Evolutionary conservation across 64 coral and sea anemone species (phyloP).

Genomic region (Montipora efflorescens): DNA sequence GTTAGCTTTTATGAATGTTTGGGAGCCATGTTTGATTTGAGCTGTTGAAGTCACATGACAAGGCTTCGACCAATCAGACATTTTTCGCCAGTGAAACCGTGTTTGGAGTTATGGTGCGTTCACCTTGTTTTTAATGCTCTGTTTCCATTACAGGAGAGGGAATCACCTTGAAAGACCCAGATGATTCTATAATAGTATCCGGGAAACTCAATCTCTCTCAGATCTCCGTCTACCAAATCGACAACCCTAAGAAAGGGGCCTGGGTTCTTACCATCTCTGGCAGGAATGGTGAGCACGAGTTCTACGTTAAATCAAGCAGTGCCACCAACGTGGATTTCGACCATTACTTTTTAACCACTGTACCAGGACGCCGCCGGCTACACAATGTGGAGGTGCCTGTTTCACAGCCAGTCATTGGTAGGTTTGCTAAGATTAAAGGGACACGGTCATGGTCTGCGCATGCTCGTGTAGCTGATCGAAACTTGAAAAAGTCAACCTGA

Average conservation of each 20-base stretch:
- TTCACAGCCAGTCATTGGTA: slow-evolving; percentile 65
- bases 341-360: slow-evolving; percentile 61
- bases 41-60: no score
- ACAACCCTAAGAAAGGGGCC: slow-evolving; percentile 53
- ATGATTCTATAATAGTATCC: slow-evolving; percentile 14
- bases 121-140: background rate
- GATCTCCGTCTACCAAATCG: slow-evolving; percentile 55
- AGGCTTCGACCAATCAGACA: no score
- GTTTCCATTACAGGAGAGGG: background rate
- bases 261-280: slow-evolving; percentile 61
- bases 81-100: no score
- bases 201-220: slow-evolving; percentile 54
- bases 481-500: no score
- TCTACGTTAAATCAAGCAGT: slow-evolving; percentile 80
- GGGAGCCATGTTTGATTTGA: no score
- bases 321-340: slow-evolving; percentile 87
- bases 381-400: slow-evolving; percentile 40
- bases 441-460: no score
- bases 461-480: no score
- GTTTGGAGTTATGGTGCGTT: no score
- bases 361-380: slow-evolving; percentile 19
- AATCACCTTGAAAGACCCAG: slow-evolving; percentile 14
- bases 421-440: background rate
- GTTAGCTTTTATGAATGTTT: no score
- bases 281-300: slow-evolving; percentile 64